phyloP scores from a whole-genome alignment of 2,113 vertebrate genomes.

The Andinoacara biseriatus region DNA sequence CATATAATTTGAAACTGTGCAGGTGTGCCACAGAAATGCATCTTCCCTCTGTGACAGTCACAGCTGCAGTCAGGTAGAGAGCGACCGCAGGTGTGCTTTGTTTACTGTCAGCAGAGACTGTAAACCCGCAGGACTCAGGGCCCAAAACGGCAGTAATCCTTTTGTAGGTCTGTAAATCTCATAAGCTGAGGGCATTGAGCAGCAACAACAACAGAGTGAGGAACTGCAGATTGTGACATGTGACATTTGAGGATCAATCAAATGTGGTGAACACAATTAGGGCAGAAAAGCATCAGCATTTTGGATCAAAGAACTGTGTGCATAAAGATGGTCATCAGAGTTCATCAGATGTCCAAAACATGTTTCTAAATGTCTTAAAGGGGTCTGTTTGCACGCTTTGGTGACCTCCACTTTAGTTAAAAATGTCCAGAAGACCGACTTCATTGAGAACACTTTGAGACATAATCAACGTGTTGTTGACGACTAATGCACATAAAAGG shows the following conservation, averaged over 20 bases:
- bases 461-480: neutral
- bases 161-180: neutral
- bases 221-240: neutral
- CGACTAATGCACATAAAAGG: neutral
- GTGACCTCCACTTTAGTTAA: neutral
- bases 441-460: neutral
- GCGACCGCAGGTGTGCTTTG: constrained; percentile 1
- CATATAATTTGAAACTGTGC: neutral
- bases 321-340: neutral
- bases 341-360: neutral
- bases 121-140: neutral
- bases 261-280: neutral
- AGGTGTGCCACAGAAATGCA: neutral
- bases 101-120: neutral
- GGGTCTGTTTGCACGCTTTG: neutral
- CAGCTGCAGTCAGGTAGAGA: constrained; percentile 14
- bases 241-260: neutral
- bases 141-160: neutral
- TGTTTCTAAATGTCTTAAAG: neutral
- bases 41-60: neutral
- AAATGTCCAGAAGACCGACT: no score
- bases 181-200: neutral
- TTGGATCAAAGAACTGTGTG: neutral
- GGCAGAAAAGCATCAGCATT: neutral
- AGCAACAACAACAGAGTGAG: neutral